Conservation (phyloP, 2,888 invertebrate genomes). For the Archips crataeganus region DNA sequence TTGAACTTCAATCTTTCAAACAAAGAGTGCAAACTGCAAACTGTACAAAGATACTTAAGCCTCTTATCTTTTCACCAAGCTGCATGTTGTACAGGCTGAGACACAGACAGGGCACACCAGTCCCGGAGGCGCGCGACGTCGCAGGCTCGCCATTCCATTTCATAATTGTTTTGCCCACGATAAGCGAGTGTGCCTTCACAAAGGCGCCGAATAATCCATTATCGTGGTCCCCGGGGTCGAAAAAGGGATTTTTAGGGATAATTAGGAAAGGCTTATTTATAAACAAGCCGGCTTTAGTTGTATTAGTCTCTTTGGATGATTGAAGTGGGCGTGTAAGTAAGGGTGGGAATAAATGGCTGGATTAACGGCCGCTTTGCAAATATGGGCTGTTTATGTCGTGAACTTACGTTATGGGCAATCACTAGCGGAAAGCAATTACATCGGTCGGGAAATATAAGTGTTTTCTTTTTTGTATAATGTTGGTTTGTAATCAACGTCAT, state of each 20-base stretch:
- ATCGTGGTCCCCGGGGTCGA: constrained; percentile 20
- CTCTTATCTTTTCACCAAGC: no score
- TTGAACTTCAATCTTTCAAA: no score
- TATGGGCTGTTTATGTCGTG: neutral
- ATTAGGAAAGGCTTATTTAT: constrained; percentile 36
- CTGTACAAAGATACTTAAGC: no score
- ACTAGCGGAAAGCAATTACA: neutral
- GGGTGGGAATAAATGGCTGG: neutral
- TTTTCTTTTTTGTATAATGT: neutral
- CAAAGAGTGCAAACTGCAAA: no score
- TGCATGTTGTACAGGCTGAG: no score
- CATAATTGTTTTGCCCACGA: constrained; percentile 30
- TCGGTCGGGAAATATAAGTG: neutral
- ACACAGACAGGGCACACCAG: no score
- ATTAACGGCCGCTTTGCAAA: constrained; percentile 2
- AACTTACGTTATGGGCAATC: neutral
- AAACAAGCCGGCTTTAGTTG: constrained; percentile 10
- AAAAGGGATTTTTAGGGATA: constrained; percentile 33
- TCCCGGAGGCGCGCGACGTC: neutral
- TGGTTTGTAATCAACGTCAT: neutral
- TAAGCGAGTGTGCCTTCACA: constrained; percentile 25
- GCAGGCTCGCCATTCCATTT: constrained; percentile 18
- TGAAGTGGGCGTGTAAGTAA: constrained; percentile 12
- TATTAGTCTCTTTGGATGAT: constrained; percentile 13
- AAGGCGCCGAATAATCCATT: constrained; percentile 33